Evolutionary conservation across 2,113 vertebrate species (phyloP).

Genomic region (Pedionomus torquatus): DNA sequence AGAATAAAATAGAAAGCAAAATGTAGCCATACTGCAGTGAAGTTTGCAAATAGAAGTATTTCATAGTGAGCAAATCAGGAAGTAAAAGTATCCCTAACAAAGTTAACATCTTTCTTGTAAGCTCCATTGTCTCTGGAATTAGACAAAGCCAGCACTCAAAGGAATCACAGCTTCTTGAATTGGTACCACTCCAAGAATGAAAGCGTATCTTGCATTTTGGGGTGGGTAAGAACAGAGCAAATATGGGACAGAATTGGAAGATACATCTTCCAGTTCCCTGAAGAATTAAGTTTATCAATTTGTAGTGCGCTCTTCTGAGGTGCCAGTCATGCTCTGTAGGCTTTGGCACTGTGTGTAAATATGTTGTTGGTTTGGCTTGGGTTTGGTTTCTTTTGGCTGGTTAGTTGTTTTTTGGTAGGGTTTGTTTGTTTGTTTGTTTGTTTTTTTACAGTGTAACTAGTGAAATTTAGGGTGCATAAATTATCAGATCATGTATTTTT

Average conservation of each 20-base stretch:
- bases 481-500: neutral
- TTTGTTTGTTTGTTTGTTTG: no score
- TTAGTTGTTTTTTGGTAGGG: no score
- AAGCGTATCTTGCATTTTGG: neutral
- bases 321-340: neutral
- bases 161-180: neutral
- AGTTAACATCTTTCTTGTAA: neutral
- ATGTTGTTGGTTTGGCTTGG: no score
- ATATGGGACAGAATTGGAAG: neutral
- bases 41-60: neutral
- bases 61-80: neutral
- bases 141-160: neutral
- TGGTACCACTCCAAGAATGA: neutral
- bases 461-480: neutral
- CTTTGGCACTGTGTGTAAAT: neutral
- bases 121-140: neutral
- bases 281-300: neutral
- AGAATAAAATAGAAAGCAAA: neutral
- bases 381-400: no score
- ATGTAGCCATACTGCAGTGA: neutral
- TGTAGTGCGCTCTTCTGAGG: neutral
- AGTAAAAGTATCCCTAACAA: neutral
- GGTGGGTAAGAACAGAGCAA: neutral
- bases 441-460: neutral
- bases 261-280: neutral